A percentile compares a stretch with the other conserved stretches of the same genome.
Conservation (phyloP, 2,888 invertebrate genomes). For the Ischnus inquisitorius region DNA sequence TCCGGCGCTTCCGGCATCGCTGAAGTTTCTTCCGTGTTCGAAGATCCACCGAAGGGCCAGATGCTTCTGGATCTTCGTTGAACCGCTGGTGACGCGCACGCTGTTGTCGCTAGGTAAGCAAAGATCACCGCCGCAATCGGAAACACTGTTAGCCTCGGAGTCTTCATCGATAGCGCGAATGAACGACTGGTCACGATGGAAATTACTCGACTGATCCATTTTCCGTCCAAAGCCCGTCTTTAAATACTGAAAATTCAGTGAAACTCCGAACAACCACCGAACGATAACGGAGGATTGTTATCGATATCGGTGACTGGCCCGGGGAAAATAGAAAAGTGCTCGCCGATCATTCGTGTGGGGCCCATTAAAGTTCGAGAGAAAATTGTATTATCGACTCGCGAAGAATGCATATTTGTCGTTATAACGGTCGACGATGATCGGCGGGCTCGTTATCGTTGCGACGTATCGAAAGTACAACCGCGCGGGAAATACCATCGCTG, state of each 20-base stretch:
- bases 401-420: constrained; percentile 6
- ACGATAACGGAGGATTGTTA: constrained; percentile 5
- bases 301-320: not conserved
- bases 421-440: not conserved
- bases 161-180: constrained; percentile 33
- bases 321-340: constrained; percentile 1
- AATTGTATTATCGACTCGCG: not conserved
- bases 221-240: not conserved
- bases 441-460: constrained; percentile 29
- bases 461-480: constrained; percentile 37
- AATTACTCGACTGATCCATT: constrained; percentile 27
- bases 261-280: not conserved
- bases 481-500: constrained; percentile 36
- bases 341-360: not conserved
- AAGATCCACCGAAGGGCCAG: constrained; percentile 34
- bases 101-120: not conserved
- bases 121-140: not conserved
- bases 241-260: constrained; percentile 30
- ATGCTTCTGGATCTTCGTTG: constrained; percentile 24
- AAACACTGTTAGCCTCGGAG: constrained; percentile 6
- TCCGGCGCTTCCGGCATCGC: not conserved
- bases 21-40: not conserved
- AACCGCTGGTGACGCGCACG: not conserved
- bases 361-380: not conserved
- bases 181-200: not conserved